A percentile compares a stretch with the other conserved stretches of the same genome.
phyloP scores from a whole-genome alignment of 2,113 vertebrate genomes.

The Beaufortia kweichowensis region DNA sequence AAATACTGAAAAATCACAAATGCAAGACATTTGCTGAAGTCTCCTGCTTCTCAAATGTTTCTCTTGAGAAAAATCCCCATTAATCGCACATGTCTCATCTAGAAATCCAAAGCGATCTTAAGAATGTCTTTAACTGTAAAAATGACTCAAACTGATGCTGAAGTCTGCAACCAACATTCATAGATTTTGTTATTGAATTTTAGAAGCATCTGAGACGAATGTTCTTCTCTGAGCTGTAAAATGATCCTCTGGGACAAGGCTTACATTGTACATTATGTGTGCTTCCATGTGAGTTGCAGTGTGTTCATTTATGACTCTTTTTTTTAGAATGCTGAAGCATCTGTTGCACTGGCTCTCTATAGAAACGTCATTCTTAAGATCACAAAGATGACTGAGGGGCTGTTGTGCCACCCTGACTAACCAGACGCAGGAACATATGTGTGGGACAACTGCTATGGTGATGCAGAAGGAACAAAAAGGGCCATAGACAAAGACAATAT shows the following conservation, averaged over 20 bases:
- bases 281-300: slow-evolving; percentile 3
- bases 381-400: slow-evolving; percentile 32
- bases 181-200: too few species aligned
- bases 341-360: slow-evolving; percentile 62
- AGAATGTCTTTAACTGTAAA: too few species aligned
- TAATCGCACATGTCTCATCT: too few species aligned
- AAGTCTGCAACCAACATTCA: too few species aligned
- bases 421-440: slow-evolving; percentile 3
- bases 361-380: slow-evolving; percentile 60
- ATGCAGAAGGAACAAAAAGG: not conserved
- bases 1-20: too few species aligned
- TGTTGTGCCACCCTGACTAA: not conserved
- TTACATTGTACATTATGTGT: not conserved
- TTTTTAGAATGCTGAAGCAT: slow-evolving; percentile 57
- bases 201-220: too few species aligned
- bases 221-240: not conserved
- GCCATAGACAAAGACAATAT: not conserved
- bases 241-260: slow-evolving; percentile 7
- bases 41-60: too few species aligned
- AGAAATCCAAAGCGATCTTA: too few species aligned
- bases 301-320: not conserved
- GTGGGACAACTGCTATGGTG: slow-evolving; percentile 16
- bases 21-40: too few species aligned
- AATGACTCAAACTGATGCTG: too few species aligned
- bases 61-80: too few species aligned